Percentiles rank a stretch among this genome's conserved stretches.
Conservation (phyloP, 2,797 vertebrate genomes). For the Manis javanica region DNA sequence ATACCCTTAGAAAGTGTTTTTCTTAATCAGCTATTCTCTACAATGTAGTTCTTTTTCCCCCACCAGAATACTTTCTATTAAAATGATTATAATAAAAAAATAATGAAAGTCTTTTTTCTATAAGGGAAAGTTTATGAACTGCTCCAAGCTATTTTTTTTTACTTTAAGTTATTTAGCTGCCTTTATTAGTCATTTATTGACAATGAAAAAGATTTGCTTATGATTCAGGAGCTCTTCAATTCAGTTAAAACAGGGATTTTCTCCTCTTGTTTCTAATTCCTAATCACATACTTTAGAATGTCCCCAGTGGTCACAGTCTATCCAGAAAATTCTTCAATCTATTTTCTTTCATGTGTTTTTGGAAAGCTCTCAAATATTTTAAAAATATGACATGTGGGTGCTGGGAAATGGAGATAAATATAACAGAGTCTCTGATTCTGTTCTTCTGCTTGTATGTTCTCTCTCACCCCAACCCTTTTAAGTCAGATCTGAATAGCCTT, state of each 20-base stretch:
- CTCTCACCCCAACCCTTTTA: not conserved
- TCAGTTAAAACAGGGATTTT: slow-evolving; percentile 48
- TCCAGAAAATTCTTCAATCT: slow-evolving; percentile 51
- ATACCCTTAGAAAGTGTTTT: not conserved
- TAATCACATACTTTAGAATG: not conserved
- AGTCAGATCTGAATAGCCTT: slow-evolving; percentile 33
- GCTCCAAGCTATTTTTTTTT: not conserved
- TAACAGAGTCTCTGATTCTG: not conserved
- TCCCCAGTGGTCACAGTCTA: not conserved
- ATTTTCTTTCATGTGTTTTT: slow-evolving; percentile 62
- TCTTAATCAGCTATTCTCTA: not conserved
- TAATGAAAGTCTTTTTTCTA: slow-evolving; percentile 20
- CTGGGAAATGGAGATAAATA: slow-evolving; percentile 7
- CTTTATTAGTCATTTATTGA: slow-evolving; percentile 26
- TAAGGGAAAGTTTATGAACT: not conserved
- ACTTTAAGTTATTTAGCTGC: not conserved
- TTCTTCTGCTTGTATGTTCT: slow-evolving; percentile 30
- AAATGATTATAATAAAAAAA: slow-evolving; percentile 32
- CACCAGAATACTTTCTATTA: not conserved
- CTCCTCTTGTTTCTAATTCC: slow-evolving; percentile 1
- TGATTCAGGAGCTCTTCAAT: slow-evolving; percentile 37
- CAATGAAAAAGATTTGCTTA: slow-evolving; percentile 21
- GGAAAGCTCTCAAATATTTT: slow-evolving; percentile 64
- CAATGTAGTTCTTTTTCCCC: not conserved
- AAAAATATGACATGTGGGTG: not conserved